Conservation (phyloP, 92 coral and sea anemone species). For the Palythoa heliodiscus region DNA sequence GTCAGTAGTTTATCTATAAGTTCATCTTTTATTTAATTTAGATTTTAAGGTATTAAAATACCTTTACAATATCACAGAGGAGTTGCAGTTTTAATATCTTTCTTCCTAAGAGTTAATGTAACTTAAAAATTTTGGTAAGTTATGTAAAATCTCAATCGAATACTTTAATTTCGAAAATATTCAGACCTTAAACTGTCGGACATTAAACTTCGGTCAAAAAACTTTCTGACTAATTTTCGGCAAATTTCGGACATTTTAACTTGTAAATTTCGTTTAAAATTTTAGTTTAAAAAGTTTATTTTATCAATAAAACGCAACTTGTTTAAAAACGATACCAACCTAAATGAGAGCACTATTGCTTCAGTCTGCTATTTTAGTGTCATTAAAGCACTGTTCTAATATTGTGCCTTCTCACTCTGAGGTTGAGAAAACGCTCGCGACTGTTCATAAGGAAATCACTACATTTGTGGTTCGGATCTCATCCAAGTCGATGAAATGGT, state of each 20-base stretch:
- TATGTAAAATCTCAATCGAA: no score
- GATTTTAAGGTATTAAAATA: no score
- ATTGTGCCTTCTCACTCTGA: slow-evolving; percentile 1
- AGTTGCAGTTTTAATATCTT: no score
- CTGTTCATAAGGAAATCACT: background rate
- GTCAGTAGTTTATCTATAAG: slow-evolving; percentile 44
- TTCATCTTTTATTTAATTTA: no score
- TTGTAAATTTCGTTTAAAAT: background rate
- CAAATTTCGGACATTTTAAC: no score
- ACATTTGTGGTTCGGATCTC: background rate
- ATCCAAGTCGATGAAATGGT: background rate
- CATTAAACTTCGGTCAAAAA: no score
- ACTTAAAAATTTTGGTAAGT: no score
- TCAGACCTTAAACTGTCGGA: no score
- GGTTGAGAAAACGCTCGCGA: slow-evolving; percentile 3
- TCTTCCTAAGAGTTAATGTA: no score
- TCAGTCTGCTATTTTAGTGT: background rate
- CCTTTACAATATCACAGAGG: no score
- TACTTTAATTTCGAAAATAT: no score
- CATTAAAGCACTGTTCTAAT: slow-evolving; percentile 5
- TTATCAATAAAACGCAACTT: background rate
- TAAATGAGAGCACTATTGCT: background rate
- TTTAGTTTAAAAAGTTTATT: background rate
- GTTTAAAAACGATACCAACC: background rate
- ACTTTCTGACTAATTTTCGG: no score